Evolutionary conservation across 2,797 vertebrate genomes (phyloP).

Genomic region (Lagorchestes hirsutus): DNA sequence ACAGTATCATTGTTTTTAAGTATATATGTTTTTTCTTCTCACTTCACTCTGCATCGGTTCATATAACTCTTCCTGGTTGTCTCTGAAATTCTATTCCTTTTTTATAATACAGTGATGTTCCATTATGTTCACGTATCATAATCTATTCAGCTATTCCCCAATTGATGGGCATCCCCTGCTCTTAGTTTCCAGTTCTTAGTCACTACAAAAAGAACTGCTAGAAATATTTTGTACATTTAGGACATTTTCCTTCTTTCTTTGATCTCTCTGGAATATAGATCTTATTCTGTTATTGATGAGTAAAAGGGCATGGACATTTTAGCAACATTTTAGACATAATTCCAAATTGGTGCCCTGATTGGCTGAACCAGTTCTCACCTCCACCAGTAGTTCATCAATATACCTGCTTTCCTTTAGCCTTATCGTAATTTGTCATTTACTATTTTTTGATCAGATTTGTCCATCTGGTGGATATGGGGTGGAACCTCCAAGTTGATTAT

Average conservation of each 20-base stretch:
- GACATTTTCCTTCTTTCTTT: neutral
- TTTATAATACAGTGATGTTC: neutral
- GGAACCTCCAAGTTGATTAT: neutral
- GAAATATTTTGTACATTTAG: neutral
- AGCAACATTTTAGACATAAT: neutral
- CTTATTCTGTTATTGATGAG: neutral
- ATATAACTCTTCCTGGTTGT: neutral
- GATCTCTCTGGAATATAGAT: neutral
- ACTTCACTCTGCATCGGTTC: neutral
- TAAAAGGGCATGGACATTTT: neutral
- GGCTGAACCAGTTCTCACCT: neutral
- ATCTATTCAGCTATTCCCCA: neutral
- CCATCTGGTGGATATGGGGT: neutral
- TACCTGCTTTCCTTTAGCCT: neutral
- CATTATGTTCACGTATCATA: neutral
- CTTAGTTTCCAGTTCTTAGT: neutral
- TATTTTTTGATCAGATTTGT: neutral
- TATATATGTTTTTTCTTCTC: neutral
- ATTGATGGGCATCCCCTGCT: neutral
- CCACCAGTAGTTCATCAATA: neutral
- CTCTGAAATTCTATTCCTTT: neutral
- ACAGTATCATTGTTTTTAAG: neutral
- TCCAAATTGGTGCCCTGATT: neutral
- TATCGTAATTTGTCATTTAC: neutral
- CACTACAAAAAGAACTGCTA: neutral